phyloP scores from a whole-genome alignment of 2,888 invertebrate genomes.

The Hyppa rectilinea region DNA sequence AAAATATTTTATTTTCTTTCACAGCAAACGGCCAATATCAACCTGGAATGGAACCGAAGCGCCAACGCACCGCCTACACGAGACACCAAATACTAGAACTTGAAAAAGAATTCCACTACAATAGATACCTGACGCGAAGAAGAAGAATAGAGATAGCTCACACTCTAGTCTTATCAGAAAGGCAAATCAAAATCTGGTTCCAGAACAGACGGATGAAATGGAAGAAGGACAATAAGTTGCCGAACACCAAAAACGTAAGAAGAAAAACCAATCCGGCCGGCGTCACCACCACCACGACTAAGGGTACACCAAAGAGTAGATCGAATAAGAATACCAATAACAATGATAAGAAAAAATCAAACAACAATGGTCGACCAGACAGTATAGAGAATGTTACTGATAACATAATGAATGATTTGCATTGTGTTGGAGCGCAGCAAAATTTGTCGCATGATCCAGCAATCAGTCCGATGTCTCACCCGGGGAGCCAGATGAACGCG shows the following conservation, averaged over 20 bases:
- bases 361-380: conserved; percentile 91
- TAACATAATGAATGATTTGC: conserved; percentile 91
- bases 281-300: conserved; percentile 91
- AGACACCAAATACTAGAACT: conserved; percentile 99
- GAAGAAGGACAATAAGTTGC: conserved; percentile 96
- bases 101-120: conserved; percentile 99
- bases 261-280: conserved; percentile 95
- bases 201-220: conserved; percentile 95
- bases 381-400: conserved; percentile 93
- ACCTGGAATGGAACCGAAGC: conserved; percentile 98
- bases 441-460: conserved; percentile 87
- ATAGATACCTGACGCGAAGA: conserved; percentile 98
- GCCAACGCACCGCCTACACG: conserved; percentile 99
- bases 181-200: conserved; percentile 97
- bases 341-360: conserved; percentile 89
- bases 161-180: conserved; percentile 97
- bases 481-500: conserved; percentile 85
- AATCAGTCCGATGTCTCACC: conserved; percentile 89
- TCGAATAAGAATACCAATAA: conserved; percentile 91
- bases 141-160: conserved; percentile 99
- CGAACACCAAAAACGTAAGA: conserved; percentile 94
- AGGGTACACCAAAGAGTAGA: conserved; percentile 93
- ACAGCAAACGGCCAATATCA: conserved; percentile 96
- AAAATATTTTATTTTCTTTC: conserved; percentile 82
- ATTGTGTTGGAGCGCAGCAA: conserved; percentile 89